Base-by-base conservation (phyloP, 2,888 invertebrate genomes). In the Seira sanloemensis region DNA sequence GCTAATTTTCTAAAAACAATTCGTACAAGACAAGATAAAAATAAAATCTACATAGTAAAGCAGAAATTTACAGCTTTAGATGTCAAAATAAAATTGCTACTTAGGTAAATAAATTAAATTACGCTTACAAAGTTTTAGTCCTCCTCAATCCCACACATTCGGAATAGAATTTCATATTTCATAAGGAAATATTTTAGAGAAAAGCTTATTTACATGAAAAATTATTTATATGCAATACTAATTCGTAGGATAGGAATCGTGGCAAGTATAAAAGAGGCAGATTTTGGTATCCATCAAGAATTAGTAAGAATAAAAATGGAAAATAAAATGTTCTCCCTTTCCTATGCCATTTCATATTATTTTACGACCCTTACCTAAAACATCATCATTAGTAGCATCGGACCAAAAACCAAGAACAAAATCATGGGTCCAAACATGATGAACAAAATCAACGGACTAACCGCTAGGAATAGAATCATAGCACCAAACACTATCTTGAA, bases 401-500 rank as follows among this genome's bases (percentile, higher is more conserved):
- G 50, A 50, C 50, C 50, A 50, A 50, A 50, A 0, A 79, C 50
- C n/a, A 79, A 67, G 27, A 79, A 73, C 37, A 79, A 25, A 50
- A 79, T 72, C 79, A 79, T 73, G 12, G 79, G 79, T 0, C 71
- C 78, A 78, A 78, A 78, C 37, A 78, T 50, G 73, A 66, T 25
- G 79, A 50, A 50, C 50, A 50, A 12, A 7, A 50, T 50, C 50
- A 50, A 50, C 16, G 50, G 50, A 50, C 50, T 50, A 50, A 50
- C 79, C 27, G 79, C 37, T 37, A 79, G 73, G 23, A 79, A 73
- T 50, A 79, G 25, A 19, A 79, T 72, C 79, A 79, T 73, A 19
- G 79, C 72, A 12, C 71, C 78, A 78, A 78, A 78, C 37, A 79
- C 67, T 50, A 79, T 9, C n/a, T 73, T 79, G 72, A 79, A 79